Evolutionary conservation across 2,113 vertebrate species (phyloP).

Genomic region (Ptychochromis oligacanthus): DNA sequence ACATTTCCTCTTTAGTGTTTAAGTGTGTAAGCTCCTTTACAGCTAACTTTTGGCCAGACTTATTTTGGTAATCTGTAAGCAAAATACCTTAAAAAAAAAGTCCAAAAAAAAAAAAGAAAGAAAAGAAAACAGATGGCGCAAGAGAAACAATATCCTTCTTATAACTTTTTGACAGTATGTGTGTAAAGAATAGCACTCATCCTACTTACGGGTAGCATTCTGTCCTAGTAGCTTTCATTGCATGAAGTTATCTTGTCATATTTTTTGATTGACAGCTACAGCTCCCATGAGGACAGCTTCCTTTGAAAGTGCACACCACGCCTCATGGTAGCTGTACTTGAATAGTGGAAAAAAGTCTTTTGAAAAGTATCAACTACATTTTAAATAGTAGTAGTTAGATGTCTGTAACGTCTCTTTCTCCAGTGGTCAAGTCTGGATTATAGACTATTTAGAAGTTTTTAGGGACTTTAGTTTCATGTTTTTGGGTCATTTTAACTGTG

Average conservation of each 20-base stretch:
- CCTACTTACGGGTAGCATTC: slow-evolving; percentile 13
- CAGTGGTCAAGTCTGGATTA: slow-evolving; percentile 30
- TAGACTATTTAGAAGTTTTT: not conserved
- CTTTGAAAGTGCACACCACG: not conserved
- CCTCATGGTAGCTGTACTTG: slow-evolving; percentile 27
- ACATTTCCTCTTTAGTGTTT: not conserved
- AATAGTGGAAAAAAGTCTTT: slow-evolving; percentile 1
- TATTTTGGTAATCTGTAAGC: not conserved
- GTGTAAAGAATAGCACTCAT: slow-evolving; percentile 8
- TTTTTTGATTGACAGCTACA: slow-evolving; percentile 16
- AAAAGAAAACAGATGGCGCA: not conserved
- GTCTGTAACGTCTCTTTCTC: slow-evolving; percentile 40
- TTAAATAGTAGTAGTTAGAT: slow-evolving; percentile 38
- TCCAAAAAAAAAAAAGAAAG: not conserved
- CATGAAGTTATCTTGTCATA: slow-evolving; percentile 19
- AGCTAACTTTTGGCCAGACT: not conserved
- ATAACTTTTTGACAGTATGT: not conserved
- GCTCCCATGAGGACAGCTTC: slow-evolving; percentile 11
- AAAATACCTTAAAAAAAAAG: not conserved
- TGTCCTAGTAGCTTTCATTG: slow-evolving; percentile 29
- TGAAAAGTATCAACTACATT: slow-evolving; percentile 4
- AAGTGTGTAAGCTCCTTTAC: slow-evolving; percentile 20
- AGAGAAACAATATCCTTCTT: not conserved
- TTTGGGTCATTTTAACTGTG: slow-evolving; percentile 23
- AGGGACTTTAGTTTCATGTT: not conserved